Base-by-base conservation (phyloP, 2,888 invertebrate species). In the Caradrina clavipalpis region DNA sequence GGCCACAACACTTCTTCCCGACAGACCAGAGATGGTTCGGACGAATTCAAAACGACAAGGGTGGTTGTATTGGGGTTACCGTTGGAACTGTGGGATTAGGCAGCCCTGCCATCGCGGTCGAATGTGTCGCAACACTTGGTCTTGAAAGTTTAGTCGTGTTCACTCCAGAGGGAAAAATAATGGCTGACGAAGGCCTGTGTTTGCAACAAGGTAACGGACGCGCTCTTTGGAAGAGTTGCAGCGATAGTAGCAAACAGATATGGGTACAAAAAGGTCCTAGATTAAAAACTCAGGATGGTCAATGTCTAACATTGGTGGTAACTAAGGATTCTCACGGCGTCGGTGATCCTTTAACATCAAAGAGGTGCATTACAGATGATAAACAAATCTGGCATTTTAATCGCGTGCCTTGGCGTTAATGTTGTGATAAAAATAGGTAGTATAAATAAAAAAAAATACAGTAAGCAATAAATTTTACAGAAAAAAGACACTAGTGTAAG, bases 1-100 rank as follows among this genome's bases (percentile, higher is more conserved):
- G 99, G 98, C 99, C 99, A 0, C 98, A 99, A 88, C 98, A 99
- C 89, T 99, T 99, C 91, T 98, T 99, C 87, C 99, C 99, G 0
- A 97, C 97, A 39, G 96, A 98, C 1, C 97, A 98, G 81, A 96
- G 98, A 78, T 98, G 98, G 95, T 98, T 99, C 89, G 99, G 99
- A 47, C 97, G 98, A 94, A 98, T 99, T 54, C 91, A 91, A 56
- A 97, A 96, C 64, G 92, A 91, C 8, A 90, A 87, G 57, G 95
- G 94, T 2, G 91, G 91, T 54, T 96, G 96, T 83, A 86, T 96
- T 55, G 95, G 93, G 0, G 88, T 92, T 2, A 81, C 83, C 15
- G 95, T 96, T 76, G 94, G 96, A 1, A 96, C 97, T 10, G 97
- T 97, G 21, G 98, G 98, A 54, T 96, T 98, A 0, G 97, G 97